A percentile compares a stretch with the other conserved stretches of the same genome.
Evolutionary conservation across 2,888 invertebrate genomes (phyloP).

Genomic region (Ceratothoa steindachneri): DNA sequence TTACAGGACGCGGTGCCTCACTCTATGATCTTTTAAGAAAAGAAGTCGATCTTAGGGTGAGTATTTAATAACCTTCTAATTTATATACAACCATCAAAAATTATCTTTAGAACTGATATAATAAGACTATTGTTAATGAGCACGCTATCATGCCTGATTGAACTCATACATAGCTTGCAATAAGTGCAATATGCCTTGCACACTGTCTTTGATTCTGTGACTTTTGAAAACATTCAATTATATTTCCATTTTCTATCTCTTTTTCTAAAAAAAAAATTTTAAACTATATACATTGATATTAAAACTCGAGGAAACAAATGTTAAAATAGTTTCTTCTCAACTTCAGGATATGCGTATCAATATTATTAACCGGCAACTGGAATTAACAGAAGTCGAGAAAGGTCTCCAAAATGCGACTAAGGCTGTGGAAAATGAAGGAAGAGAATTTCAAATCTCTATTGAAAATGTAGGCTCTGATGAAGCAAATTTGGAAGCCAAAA

Average conservation of each 20-base stretch:
- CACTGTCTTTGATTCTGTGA: too few species aligned
- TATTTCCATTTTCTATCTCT: neutral
- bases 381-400: constrained; percentile 65
- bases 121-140: too few species aligned
- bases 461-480: constrained; percentile 84
- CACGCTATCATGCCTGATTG: too few species aligned
- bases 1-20: constrained; percentile 84
- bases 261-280: neutral
- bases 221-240: too few species aligned
- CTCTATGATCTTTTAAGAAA: constrained; percentile 85
- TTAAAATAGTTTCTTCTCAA: neutral
- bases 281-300: neutral
- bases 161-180: too few species aligned
- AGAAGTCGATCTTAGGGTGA: constrained; percentile 77
- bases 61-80: constrained; percentile 39
- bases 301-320: neutral
- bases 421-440: constrained; percentile 65
- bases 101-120: too few species aligned
- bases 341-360: constrained; percentile 67
- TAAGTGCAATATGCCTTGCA: too few species aligned
- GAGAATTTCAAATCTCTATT: constrained; percentile 59
- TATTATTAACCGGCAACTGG: constrained; percentile 77
- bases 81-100: too few species aligned
- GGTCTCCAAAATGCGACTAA: constrained; percentile 70
- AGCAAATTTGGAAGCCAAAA: constrained; percentile 80